Evolutionary conservation across 2,888 invertebrate species (phyloP), one percentile per base, ranked within the genome.

Genomic region (Neoitamus cyanurus): DNA sequence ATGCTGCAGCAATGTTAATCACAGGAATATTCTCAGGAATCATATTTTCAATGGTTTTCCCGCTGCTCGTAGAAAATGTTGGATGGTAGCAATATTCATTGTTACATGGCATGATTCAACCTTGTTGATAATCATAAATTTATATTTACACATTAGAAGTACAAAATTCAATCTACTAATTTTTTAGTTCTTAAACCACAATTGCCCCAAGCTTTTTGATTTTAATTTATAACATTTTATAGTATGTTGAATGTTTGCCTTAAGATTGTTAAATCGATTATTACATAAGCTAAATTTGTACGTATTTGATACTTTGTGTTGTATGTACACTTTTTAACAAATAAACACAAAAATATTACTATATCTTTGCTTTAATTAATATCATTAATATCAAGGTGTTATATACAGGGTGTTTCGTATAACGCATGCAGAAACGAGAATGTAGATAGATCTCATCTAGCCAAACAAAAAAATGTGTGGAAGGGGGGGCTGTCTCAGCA

Each of bases 1-100:
- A 98, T 90, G 98, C 97, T 68, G 98, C 97, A 0, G 98, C 99
- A 25, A 95, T 95, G 88, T 93, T 99, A 1, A 95, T 99, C 37
- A 95, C 97, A 0, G 99, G 99, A 70, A 96, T 99, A 77, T 94
- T 97, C 85, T 89, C 92, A 7, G 99, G 99, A n/a, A 94, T 99
- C 85, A 89, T 94, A 86, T 95, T 96, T 90, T 94, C 96, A 0
- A 93, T 95, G 87, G 88, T 95, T 68, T 94, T 95, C 91, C 96
- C 97, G 15, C 90, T 91, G 87, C 88, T 96, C 28, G 94, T 95
- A 28, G 58, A 78, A 85, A 85, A 85, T 46, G 7, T 87, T 30
- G 88, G 83, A 46, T 88, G 82, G 84, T 86, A 84, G 83, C 68
- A 83, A 36, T 25, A 70, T 75, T 28, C 75, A 31, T 13, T 82